Base-by-base conservation (phyloP, 2,113 vertebrate species). In the Passer domesticus region DNA sequence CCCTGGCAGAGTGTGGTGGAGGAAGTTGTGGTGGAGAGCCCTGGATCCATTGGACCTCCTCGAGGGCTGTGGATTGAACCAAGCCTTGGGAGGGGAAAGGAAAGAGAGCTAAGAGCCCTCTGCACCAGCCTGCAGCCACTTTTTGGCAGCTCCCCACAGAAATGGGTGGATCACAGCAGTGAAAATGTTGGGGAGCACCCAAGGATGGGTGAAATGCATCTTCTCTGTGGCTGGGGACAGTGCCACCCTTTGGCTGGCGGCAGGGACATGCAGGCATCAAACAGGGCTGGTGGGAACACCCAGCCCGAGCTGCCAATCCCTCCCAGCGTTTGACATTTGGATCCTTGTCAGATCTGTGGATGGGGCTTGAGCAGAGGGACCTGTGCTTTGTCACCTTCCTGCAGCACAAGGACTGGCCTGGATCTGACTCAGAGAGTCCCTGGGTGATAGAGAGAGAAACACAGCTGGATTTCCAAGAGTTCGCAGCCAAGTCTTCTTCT, bases 401-500 rank as follows among this genome's bases (percentile, higher is more conserved):
- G 27, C 27, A 18, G 72, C 59, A 55, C 46, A 53, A 10, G 0
- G 2, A 6, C 15, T 12, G 20, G 50, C 63, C 76, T 24, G 10
- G 50, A 0, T 43, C 62, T 64, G 64, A 41, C 46, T 47, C 2
- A 4, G 10, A 46, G 19, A 35, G 75, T 70, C 33, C 21, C 72
- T 62, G 79, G 83, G 74, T 0, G 0, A 50, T 1, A 16, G 59
- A 64, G 60, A 33, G 24, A 86, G 72, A 74, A 64, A 33, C 49
- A 10, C 91, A 96, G 87, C 93, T 94, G 94, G 84, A 53, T 85
- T 89, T 72, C 50, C 22, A 27, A 27, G 73, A 55, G 28, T 88
- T 93, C 20, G 33, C 89, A 80, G 95, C 94, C 94, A 92, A 92
- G 68, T 76, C 84, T 66, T 77, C 56, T 67, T 84, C 91, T 97